These are phyloP conservation scores for Montipora efflorescens DNA, from an alignment of 64 coral and sea anemone species.

Conservation along the genomic window DNA sequence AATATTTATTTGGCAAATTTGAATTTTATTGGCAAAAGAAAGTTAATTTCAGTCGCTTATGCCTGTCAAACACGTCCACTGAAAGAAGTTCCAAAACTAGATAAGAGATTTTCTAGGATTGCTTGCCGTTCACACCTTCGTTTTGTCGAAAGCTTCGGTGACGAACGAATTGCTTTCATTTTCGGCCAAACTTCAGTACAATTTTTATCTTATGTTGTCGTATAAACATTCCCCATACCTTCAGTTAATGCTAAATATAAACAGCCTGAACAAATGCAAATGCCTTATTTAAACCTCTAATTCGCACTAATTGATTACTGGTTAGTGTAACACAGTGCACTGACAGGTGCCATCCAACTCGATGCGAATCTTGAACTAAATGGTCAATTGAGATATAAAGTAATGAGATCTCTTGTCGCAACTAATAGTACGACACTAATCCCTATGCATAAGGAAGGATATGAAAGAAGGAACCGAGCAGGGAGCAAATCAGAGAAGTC, in stretches of 20 bases:
- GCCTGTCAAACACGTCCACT: not conserved
- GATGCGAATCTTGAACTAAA: not conserved
- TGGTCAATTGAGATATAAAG: too few species aligned
- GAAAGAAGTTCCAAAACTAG: not conserved
- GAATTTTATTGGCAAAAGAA: not conserved
- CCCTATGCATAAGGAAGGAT: not conserved
- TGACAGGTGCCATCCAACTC: not conserved
- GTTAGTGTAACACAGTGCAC: not conserved
- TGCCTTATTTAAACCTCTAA: not conserved
- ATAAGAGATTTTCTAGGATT: too few species aligned
- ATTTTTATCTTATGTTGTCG: too few species aligned
- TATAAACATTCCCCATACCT: too few species aligned
- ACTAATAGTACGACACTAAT: too few species aligned
- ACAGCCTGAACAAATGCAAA: too few species aligned
- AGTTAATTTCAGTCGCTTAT: not conserved
- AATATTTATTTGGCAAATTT: not conserved
- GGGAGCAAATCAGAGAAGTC: not conserved
- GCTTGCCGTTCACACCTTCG: too few species aligned
- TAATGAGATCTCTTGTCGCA: too few species aligned
- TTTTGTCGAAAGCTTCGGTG: too few species aligned
- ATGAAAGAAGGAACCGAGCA: not conserved
- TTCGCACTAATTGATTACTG: not conserved
- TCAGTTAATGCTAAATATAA: too few species aligned
- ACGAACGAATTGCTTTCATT: not conserved
- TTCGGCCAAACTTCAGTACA: too few species aligned